Percentiles rank a stretch among this genome's conserved stretches.
These are phyloP conservation scores for Anthophora plumipes DNA, from an alignment of 2,888 invertebrate genomes.

Conservation along the genomic window DNA sequence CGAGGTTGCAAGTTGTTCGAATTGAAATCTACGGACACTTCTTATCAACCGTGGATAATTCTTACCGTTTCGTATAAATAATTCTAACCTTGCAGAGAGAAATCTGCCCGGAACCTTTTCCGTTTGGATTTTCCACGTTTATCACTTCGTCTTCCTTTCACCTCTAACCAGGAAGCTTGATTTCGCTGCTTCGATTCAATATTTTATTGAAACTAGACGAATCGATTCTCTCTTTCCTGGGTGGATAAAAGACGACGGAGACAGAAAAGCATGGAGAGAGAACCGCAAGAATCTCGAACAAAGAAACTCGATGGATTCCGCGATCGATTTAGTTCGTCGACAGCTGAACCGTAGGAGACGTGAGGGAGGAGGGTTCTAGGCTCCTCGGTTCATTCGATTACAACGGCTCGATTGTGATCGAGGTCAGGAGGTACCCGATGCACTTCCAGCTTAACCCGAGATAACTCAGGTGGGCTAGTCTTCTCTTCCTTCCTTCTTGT, in stretches of 20 bases:
- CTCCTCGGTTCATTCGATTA: conserved; percentile 67
- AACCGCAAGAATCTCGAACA: conserved; percentile 38
- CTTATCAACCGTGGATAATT: not conserved
- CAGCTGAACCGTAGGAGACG: conserved; percentile 30
- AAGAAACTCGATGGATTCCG: conserved; percentile 36
- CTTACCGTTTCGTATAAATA: not conserved
- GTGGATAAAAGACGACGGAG: conserved; percentile 29
- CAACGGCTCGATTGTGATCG: conserved; percentile 75
- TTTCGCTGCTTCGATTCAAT: conserved; percentile 17
- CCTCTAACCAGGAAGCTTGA: not conserved
- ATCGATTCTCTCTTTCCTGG: conserved; percentile 10
- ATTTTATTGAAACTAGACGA: conserved; percentile 26
- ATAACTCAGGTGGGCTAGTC: conserved; percentile 52
- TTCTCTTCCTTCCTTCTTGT: conserved; percentile 52
- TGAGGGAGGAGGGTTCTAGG: conserved; percentile 1
- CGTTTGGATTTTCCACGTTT: not conserved
- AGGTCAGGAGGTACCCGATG: conserved; percentile 71
- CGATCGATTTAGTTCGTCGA: conserved; percentile 57
- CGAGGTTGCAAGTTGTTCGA: not conserved
- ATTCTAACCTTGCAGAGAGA: not conserved
- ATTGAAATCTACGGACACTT: not conserved
- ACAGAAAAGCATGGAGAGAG: conserved; percentile 20
- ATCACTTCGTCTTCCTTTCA: not conserved
- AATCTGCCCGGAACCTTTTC: not conserved
- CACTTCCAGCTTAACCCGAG: conserved; percentile 63